phyloP scores from a whole-genome alignment of 2,113 vertebrate genomes.

The Typhlomys cinereus region DNA sequence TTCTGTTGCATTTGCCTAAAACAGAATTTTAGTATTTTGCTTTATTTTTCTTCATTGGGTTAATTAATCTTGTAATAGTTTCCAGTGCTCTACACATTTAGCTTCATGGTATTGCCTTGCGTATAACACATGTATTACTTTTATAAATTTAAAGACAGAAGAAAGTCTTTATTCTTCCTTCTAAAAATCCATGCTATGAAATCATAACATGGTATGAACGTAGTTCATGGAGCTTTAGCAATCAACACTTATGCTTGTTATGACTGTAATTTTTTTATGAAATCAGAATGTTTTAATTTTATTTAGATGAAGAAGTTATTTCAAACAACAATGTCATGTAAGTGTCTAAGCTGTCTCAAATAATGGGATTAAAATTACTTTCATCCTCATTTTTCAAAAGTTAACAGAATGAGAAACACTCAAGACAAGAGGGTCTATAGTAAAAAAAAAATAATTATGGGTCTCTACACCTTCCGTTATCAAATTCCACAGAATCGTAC shows the following conservation, averaged over 20 bases:
- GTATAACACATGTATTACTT: not conserved
- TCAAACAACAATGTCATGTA: not conserved
- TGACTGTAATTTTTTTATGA: constrained; percentile 25
- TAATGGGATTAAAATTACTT: fast-evolving
- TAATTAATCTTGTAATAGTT: constrained; percentile 39
- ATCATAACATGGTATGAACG: not conserved
- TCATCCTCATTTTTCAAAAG: not conserved
- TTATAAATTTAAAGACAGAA: not conserved
- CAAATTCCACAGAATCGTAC: not conserved
- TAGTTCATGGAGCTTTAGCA: not conserved
- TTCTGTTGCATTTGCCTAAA: constrained; percentile 20
- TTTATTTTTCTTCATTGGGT: constrained; percentile 12
- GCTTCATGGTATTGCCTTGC: not conserved
- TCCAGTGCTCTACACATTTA: constrained; percentile 12
- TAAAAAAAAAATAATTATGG: not conserved
- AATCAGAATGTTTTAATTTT: not conserved
- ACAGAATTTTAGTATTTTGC: constrained; percentile 14
- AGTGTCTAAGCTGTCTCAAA: not conserved
- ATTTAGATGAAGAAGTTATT: not conserved
- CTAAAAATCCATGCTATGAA: not conserved
- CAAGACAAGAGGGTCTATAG: not conserved
- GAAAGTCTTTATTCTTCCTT: not conserved
- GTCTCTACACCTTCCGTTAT: not conserved
- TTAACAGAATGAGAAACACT: not conserved
- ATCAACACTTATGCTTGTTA: not conserved